Percentiles rank a stretch among this genome's conserved stretches.
Conservation (phyloP, 2,113 vertebrate species). For the Ciconia boyciana region DNA sequence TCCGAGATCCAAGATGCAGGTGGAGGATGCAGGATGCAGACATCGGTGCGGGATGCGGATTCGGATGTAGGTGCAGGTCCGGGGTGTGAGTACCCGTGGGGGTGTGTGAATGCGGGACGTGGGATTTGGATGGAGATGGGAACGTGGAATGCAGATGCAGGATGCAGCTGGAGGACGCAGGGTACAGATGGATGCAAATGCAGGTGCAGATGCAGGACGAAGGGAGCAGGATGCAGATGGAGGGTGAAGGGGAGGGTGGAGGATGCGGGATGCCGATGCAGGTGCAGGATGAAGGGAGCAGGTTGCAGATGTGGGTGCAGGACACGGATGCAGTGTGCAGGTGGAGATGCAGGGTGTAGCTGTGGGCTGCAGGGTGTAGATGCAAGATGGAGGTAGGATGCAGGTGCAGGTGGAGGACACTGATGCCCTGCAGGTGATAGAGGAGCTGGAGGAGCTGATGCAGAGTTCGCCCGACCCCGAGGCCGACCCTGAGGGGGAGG, state of each 20-base stretch:
- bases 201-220: background rate
- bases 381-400: background rate
- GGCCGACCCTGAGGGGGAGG: background rate
- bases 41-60: background rate
- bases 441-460: constrained; percentile 65
- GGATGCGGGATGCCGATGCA: background rate
- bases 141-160: background rate
- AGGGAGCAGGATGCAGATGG: background rate
- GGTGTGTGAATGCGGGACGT: background rate
- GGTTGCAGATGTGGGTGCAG: no score
- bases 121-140: background rate
- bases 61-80: no score
- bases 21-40: background rate
- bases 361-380: no score
- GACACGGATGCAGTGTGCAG: no score
- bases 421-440: constrained; percentile 5
- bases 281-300: no score
- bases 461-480: constrained; percentile 48
- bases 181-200: background rate
- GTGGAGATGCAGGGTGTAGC: no score
- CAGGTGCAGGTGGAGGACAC: background rate
- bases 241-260: background rate
- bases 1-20: background rate
- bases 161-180: background rate
- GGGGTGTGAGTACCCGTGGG: background rate